A percentile compares a stretch with the other conserved stretches of the same genome.
These are phyloP conservation scores for Bombus cullumanus DNA, from an alignment of 1,140 invertebrate species.

Conservation along the genomic window DNA sequence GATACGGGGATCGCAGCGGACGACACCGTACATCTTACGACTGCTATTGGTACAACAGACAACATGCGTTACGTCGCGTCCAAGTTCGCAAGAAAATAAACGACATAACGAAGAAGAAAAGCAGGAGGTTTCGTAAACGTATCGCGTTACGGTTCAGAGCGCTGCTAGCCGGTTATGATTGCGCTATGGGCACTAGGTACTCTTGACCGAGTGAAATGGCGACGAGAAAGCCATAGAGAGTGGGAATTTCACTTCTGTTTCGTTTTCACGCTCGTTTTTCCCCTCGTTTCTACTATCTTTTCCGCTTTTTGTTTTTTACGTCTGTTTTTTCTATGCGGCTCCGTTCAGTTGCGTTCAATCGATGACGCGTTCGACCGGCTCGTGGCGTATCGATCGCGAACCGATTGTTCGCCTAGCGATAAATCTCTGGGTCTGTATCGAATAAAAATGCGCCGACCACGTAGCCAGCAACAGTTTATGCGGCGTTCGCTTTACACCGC, in stretches of 20 bases:
- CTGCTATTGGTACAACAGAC: not conserved
- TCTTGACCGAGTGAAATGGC: not conserved
- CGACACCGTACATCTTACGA: not conserved
- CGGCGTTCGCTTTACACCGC: slow-evolving; percentile 15
- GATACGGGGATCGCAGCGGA: slow-evolving; percentile 33
- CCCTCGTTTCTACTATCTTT: not conserved
- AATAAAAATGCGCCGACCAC: slow-evolving; percentile 26
- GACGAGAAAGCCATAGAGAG: not conserved
- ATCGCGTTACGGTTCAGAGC: slow-evolving; percentile 68
- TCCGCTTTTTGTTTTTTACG: not conserved
- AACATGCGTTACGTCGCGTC: slow-evolving; percentile 4
- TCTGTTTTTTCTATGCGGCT: not conserved
- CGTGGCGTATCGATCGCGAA: not conserved
- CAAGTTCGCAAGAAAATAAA: not conserved
- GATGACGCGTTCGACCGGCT: slow-evolving; percentile 49
- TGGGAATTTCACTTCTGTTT: not conserved
- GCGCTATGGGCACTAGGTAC: not conserved
- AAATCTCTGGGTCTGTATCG: not conserved
- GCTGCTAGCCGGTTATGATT: slow-evolving; percentile 44
- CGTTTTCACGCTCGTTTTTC: slow-evolving; percentile 4
- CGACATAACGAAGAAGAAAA: not conserved
- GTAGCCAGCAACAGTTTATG: slow-evolving; percentile 21
- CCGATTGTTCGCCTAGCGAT: slow-evolving; percentile 18
- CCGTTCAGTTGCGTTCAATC: not conserved
- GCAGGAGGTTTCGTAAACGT: slow-evolving; percentile 70